Evolutionary conservation across 1,140 invertebrate species (phyloP), one percentile per base, ranked within the genome.

Genomic region (Solen grandis): DNA sequence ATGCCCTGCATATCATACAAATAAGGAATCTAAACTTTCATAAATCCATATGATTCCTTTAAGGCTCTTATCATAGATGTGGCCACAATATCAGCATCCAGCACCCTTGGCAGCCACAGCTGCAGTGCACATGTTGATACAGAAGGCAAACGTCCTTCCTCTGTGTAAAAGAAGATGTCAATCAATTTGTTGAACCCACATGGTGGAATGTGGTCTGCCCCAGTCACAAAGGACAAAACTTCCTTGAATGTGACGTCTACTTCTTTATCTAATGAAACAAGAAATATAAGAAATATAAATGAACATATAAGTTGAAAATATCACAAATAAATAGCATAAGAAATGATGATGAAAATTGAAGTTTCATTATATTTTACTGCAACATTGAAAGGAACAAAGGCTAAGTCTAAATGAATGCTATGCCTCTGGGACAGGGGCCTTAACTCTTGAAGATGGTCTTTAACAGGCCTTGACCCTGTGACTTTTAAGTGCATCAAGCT

Each of bases 81-180:
- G 8, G 57, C 16, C 29, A 60, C 35, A 4, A 27, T 14, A 25
- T 25, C 57, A 60, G 57, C 27, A 31, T 60, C 57, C 16, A 13
- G 29, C 1, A 60, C 57, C 35, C 57, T 60, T 5, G 57, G 57
- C 25, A 60, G 35, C 57, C 57, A 60, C 13, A 60, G 57, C 57
- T 60, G 57, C 2, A 60, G 57, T 8, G 57, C 57, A 60, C 57
- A 60, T 31, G 57, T 60, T 60, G 57, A 60, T 5, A 31, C 22
- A 4, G 57, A 60, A 31, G 57, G 57, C 5, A 60, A 31, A 2
- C 57, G n/a, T 14, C 57, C 57, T 27, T 27, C 57, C 8, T 3
- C 4, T 10, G 57, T 27, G 57, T 60, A 60, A 29, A 60, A 60
- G 57, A 31, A 25, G 2, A 60, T 19, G 35, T 60, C 57, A 5